Evolutionary conservation across 2,113 vertebrate species (phyloP), one percentile per base, ranked within the genome.

Genomic region (Mirza zaza): DNA sequence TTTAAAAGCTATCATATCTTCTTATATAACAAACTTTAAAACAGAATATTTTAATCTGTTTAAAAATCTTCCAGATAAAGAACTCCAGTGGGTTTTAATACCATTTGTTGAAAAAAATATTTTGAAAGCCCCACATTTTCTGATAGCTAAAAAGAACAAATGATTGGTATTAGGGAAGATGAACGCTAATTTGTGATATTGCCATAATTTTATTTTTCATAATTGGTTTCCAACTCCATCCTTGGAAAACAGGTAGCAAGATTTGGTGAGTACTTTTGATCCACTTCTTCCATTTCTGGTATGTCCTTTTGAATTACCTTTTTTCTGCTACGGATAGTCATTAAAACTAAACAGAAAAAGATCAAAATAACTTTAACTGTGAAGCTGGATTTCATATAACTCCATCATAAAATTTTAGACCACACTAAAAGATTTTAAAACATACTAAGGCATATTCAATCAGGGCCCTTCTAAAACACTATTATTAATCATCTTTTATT

Each of bases 21-120:
- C n/a, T 95, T 21, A 94, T 32, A 77, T 79, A 90, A 86, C 13
- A 83, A 94, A 65, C 7, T 90, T 96, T 73, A 71, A 77, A 52
- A 76, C 21, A 65, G 11, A 71, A 80, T 89, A 95, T 86, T 91
- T 68, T 70, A 84, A 86, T 83, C 23, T 77, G 11, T 67, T 91
- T 61, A 52, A 76, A 81, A 52, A 39, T 4, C 9, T 83, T 71
- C 8, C 32, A 67, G 39, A 68, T 57, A 34, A 92, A 92, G 20
- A 94, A 87, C 5, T 87, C 52, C 8, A 80, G 14, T 63, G 13
- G 7, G 25, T 50, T 90, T 82, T 32, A 75, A 73, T 92, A 20
- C 3, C 8, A 27, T 82, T 84, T 89, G 13, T 29, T 50, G 15
- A 63, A 67, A 75, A 18, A 63, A 8, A 32, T 45, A 27, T 45